A percentile compares a stretch with the other conserved stretches of the same genome.
Conservation (phyloP, 1,140 invertebrate genomes). For the Camponotus floridanus region DNA sequence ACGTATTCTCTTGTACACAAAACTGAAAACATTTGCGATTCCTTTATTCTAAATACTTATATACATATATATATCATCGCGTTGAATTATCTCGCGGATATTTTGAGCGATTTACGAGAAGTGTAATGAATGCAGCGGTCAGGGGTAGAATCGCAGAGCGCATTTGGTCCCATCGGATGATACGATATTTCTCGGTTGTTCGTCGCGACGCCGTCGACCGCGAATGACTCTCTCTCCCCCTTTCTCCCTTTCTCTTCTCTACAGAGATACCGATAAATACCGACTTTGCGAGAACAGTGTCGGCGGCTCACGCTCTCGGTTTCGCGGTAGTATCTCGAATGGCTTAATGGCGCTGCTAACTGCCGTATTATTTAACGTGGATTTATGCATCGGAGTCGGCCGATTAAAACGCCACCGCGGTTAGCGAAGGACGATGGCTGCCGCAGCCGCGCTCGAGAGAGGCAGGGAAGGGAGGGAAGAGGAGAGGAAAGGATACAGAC, state of each 20-base stretch:
- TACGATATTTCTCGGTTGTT: constrained; percentile 73
- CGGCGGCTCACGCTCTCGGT: constrained; percentile 64
- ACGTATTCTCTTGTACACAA: neutral
- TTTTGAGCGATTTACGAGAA: constrained; percentile 10
- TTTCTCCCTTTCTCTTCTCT: too few species aligned
- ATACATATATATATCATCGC: neutral
- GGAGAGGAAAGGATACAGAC: constrained; percentile 62
- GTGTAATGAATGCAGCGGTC: constrained; percentile 8
- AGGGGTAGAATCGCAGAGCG: neutral
- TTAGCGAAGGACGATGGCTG: constrained; percentile 26
- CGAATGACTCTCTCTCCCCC: constrained; percentile 15
- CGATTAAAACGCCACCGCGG: constrained; percentile 77
- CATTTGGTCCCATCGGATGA: neutral
- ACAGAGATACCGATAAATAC: constrained; percentile 75
- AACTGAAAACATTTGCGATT: neutral
- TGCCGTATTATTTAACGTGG: constrained; percentile 80
- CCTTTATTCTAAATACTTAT: neutral
- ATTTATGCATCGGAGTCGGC: constrained; percentile 79
- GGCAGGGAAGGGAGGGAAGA: constrained; percentile 21
- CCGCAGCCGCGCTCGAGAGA: constrained; percentile 16
- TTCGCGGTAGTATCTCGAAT: constrained; percentile 79
- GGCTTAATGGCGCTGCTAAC: constrained; percentile 80
- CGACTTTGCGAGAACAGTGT: constrained; percentile 67
- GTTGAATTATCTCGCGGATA: neutral
- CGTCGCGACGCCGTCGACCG: constrained; percentile 59